phyloP scores from a whole-genome alignment of 2,797 vertebrate genomes.

The Semotilus atromaculatus region DNA sequence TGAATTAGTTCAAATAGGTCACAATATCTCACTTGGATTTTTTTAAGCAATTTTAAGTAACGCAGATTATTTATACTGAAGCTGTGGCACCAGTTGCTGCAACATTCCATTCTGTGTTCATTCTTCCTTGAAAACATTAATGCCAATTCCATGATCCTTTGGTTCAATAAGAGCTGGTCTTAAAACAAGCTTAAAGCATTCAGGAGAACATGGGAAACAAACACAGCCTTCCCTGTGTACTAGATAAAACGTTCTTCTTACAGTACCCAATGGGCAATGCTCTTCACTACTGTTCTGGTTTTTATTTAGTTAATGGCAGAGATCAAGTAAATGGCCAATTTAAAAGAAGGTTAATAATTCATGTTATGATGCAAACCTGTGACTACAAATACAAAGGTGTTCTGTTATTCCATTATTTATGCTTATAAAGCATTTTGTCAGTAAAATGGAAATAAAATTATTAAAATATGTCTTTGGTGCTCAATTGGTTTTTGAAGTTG shows the following conservation, averaged over 20 bases:
- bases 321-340: background rate
- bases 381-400: background rate
- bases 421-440: constrained; percentile 11
- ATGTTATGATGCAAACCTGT: background rate
- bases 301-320: background rate
- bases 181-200: constrained; percentile 1
- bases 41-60: background rate
- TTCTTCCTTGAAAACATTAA: background rate
- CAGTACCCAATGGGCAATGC: background rate
- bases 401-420: background rate
- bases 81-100: background rate
- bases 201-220: background rate
- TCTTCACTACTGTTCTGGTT: background rate
- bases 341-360: constrained; percentile 1
- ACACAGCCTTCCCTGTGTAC: background rate
- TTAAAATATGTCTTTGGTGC: constrained; percentile 8
- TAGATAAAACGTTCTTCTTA: background rate
- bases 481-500: constrained; percentile 18
- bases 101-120: background rate
- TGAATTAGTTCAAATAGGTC: constrained; percentile 14
- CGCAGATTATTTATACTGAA: constrained; percentile 13
- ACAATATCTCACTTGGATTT: background rate
- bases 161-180: background rate
- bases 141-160: background rate
- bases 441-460: background rate